These are phyloP conservation scores for Griposia aprilina DNA, from an alignment of 2,888 invertebrate species.

Conservation along the genomic window DNA sequence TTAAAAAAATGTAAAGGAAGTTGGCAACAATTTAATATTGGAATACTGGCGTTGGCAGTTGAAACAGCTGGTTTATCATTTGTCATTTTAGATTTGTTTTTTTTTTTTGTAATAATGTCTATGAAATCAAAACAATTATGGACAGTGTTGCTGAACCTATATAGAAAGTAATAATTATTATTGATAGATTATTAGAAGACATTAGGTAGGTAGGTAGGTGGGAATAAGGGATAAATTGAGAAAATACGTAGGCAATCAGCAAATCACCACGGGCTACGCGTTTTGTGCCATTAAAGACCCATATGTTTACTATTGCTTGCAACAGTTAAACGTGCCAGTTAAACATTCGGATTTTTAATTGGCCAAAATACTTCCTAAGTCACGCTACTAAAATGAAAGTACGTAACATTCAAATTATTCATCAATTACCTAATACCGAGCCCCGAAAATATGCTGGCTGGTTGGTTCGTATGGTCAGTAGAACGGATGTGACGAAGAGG, in stretches of 20 bases:
- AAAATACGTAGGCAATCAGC: too few relatives aligned
- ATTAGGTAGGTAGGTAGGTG: too few relatives aligned
- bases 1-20: not conserved
- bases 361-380: constrained; percentile 22
- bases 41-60: not conserved
- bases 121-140: not conserved
- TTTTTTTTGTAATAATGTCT: too few relatives aligned
- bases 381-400: constrained; percentile 36
- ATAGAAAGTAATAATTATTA: not conserved
- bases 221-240: too few relatives aligned
- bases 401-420: constrained; percentile 18
- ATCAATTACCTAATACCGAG: constrained; percentile 37
- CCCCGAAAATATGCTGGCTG: constrained; percentile 22
- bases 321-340: not conserved
- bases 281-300: not conserved
- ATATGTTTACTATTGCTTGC: not conserved
- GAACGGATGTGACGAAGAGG: constrained; percentile 19
- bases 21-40: not conserved
- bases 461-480: constrained; percentile 15
- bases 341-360: constrained; percentile 33
- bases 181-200: too few relatives aligned
- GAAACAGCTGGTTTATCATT: not conserved
- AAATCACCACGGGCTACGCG: not conserved
- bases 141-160: not conserved
- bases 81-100: too few relatives aligned